A percentile compares a stretch with the other conserved stretches of the same genome.
Conservation (phyloP, 1,140 invertebrate species). For the Argopecten irradians region DNA sequence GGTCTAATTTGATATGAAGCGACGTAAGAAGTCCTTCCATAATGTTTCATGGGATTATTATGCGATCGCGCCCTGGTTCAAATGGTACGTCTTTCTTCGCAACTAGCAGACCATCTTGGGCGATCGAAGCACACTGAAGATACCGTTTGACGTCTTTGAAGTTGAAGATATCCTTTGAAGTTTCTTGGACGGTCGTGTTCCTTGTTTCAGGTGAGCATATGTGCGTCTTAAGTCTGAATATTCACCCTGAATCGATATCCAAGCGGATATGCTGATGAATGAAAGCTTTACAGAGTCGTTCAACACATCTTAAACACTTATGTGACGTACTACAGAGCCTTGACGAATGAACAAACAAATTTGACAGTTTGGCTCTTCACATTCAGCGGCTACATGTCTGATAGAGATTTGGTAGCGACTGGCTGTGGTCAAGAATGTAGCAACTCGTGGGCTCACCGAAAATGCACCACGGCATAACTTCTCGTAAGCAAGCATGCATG, state of each 20-base stretch:
- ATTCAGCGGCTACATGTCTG: conserved; percentile 44
- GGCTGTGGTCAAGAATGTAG: conserved; percentile 44
- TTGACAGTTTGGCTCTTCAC: conserved; percentile 36
- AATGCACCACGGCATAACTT: conserved; percentile 55
- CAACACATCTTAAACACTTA: neutral
- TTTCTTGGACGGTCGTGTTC: conserved; percentile 54
- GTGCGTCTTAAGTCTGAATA: conserved; percentile 54
- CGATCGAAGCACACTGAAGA: conserved; percentile 34
- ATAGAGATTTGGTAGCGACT: conserved; percentile 42
- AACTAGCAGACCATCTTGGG: conserved; percentile 46
- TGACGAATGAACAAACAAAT: conserved; percentile 38
- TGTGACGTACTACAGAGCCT: conserved; percentile 31
- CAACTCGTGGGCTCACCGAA: conserved; percentile 46
- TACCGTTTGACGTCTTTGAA: conserved; percentile 53
- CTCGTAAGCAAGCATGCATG: conserved; percentile 51
- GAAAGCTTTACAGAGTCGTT: conserved; percentile 26
- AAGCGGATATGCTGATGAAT: conserved; percentile 44
- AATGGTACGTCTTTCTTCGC: conserved; percentile 36
- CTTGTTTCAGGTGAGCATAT: conserved; percentile 50
- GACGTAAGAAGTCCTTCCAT: conserved; percentile 48
- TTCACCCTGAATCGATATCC: conserved; percentile 45
- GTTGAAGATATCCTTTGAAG: too few relatives aligned
- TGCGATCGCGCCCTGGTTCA: conserved; percentile 39
- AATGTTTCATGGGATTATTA: conserved; percentile 49
- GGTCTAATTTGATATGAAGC: conserved; percentile 49